phyloP scores from a whole-genome alignment of 2,797 vertebrate species.

The Anguilla obscura region DNA sequence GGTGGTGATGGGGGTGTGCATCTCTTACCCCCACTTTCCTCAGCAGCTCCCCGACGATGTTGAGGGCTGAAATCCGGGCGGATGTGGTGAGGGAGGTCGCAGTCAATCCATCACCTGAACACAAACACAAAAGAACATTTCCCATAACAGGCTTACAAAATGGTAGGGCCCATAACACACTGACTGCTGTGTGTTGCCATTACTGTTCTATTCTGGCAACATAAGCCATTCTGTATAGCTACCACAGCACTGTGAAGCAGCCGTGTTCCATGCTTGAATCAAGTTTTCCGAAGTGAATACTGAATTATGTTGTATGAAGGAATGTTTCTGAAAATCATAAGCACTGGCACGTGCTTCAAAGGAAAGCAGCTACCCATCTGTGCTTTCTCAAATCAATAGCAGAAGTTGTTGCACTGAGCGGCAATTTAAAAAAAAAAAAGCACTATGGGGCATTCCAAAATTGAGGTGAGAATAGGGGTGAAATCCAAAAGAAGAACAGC shows the following conservation, averaged over 20 bases:
- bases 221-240: background rate
- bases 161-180: background rate
- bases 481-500: too few species aligned
- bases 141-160: background rate
- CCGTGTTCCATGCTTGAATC: background rate
- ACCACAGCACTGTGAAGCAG: background rate
- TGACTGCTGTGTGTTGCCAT: too few species aligned
- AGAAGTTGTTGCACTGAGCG: too few species aligned
- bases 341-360: background rate
- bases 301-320: background rate
- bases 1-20: background rate
- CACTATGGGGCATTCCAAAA: too few species aligned
- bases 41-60: constrained; percentile 94
- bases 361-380: too few species aligned
- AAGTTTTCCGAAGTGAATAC: background rate
- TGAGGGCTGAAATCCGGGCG: constrained; percentile 94
- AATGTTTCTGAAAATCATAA: background rate
- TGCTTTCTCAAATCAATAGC: background rate
- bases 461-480: too few species aligned
- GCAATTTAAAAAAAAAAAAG: too few species aligned
- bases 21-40: constrained; percentile 93
- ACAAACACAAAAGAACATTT: constrained; percentile 26
- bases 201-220: background rate
- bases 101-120: constrained; percentile 73
- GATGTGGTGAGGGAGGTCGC: constrained; percentile 91